Evolutionary conservation across 2,888 invertebrate genomes (phyloP).

Genomic region (Scrobipalpa costella): DNA sequence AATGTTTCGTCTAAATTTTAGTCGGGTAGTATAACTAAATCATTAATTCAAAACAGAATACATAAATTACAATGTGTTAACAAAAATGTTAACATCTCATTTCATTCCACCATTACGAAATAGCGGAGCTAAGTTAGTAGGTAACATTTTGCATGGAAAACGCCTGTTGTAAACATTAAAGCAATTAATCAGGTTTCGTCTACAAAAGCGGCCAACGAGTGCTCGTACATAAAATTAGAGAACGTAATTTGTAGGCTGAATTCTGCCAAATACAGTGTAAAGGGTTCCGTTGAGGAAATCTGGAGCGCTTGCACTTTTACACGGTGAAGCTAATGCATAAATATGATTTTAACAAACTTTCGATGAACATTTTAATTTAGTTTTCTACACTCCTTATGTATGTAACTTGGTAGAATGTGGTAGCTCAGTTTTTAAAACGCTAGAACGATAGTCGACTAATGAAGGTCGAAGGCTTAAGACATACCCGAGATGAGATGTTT

Average conservation of each 20-base stretch:
- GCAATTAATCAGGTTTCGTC: slow-evolving; percentile 30
- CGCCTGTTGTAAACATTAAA: slow-evolving; percentile 19
- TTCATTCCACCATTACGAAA: not conserved
- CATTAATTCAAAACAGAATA: not conserved
- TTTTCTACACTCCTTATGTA: too few relatives aligned
- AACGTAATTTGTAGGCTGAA: slow-evolving; percentile 12
- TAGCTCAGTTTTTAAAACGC: too few relatives aligned
- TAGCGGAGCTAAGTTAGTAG: slow-evolving; percentile 12
- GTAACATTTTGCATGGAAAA: slow-evolving; percentile 14
- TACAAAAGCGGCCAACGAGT: slow-evolving; percentile 28
- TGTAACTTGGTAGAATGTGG: too few relatives aligned
- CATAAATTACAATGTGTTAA: not conserved
- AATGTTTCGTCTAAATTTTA: not conserved
- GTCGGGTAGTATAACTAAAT: not conserved
- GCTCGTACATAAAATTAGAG: slow-evolving; percentile 26
- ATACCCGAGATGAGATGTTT: too few relatives aligned
- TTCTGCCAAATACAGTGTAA: not conserved
- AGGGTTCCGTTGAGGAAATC: not conserved
- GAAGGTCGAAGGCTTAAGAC: too few relatives aligned
- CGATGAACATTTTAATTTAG: too few relatives aligned
- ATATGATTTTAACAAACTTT: too few relatives aligned
- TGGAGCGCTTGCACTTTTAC: too few relatives aligned
- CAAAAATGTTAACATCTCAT: not conserved
- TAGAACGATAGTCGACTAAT: too few relatives aligned
- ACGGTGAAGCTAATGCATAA: too few relatives aligned